Evolutionary conservation across 2,888 invertebrate genomes (phyloP).

Genomic region (Synanthedon andrenaeformis): DNA sequence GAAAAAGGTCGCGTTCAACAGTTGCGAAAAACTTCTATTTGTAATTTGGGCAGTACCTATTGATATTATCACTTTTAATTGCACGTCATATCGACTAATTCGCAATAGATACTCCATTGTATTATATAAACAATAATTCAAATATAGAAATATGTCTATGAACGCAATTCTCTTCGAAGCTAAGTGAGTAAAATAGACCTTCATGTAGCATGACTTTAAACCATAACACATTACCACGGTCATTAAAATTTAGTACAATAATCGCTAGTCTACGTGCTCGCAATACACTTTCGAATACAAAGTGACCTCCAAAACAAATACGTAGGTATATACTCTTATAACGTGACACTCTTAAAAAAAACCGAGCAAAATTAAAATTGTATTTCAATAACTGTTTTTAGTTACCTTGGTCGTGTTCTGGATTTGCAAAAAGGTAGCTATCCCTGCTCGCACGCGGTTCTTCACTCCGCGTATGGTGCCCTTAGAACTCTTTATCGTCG

Average conservation of each 20-base stretch:
- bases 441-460: constrained; percentile 93
- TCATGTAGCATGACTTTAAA: not conserved
- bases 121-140: no score
- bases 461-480: constrained; percentile 95
- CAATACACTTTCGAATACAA: constrained; percentile 50
- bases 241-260: constrained; percentile 21
- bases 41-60: no score
- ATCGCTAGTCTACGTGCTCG: constrained; percentile 29
- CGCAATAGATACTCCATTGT: no score
- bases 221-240: constrained; percentile 10
- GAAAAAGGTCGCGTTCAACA: no score
- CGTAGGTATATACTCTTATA: constrained; percentile 31
- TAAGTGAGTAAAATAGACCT: not conserved
- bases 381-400: constrained; percentile 19
- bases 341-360: constrained; percentile 26
- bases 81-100: no score
- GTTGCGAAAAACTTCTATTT: no score
- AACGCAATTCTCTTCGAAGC: no score
- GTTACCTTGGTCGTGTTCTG: constrained; percentile 85
- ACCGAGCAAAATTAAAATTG: constrained; percentile 25
- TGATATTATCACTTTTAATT: no score
- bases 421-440: constrained; percentile 93
- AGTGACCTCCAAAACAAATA: constrained; percentile 54
- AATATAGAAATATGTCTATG: no score
- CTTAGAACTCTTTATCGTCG: constrained; percentile 89